Conservation (phyloP, 2,113 vertebrate species). For the Nothoprocta pentlandii region DNA sequence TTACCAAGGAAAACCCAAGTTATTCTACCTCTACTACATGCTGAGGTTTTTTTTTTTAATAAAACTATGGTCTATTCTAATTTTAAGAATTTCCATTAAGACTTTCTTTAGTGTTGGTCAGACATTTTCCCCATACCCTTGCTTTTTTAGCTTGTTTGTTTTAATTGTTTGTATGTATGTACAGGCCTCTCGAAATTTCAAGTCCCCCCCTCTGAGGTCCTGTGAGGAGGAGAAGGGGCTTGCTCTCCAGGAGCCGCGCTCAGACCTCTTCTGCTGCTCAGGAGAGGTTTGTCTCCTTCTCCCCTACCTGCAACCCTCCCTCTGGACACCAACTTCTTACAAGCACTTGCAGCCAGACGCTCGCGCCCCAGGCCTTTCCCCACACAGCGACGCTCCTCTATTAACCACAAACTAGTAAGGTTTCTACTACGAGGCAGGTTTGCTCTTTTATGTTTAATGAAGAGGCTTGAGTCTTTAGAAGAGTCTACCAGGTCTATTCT, state of each 20-base stretch:
- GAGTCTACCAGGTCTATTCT: background rate
- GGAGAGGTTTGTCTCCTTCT: background rate
- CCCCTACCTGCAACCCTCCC: background rate
- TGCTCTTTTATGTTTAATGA: background rate
- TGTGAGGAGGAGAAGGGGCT: background rate
- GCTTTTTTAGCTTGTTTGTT: no score
- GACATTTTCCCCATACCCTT: background rate
- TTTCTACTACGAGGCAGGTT: background rate
- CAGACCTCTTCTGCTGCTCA: background rate
- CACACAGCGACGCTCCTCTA: rapidly evolving
- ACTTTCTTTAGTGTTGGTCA: background rate
- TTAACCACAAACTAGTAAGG: background rate
- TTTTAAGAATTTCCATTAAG: background rate
- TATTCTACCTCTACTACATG: background rate
- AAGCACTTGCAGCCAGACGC: background rate
- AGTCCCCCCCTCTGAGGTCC: background rate
- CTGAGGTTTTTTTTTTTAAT: no score
- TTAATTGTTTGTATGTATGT: no score
- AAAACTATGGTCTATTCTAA: background rate
- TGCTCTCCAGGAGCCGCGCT: background rate
- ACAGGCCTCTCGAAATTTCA: background rate
- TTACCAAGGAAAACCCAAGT: background rate
- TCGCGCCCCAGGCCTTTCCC: background rate
- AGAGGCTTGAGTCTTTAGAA: background rate
- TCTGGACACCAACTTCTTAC: background rate